Evolutionary conservation across 2,113 vertebrate genomes (phyloP).

Genomic region (Leptodactylus fuscus): DNA sequence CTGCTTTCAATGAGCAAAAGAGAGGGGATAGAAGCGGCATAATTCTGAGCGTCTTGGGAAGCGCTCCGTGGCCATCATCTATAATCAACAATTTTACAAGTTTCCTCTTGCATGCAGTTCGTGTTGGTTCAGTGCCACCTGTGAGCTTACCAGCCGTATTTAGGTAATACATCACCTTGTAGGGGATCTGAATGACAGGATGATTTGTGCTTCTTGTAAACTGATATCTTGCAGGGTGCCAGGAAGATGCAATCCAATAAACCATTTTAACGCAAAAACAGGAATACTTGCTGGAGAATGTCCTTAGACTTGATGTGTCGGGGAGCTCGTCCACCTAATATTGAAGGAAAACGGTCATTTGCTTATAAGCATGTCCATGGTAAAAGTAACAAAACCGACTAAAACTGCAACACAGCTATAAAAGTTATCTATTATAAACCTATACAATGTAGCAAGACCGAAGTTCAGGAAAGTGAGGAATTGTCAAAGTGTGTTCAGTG

Average conservation of each 20-base stretch:
- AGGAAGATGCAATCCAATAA: constrained; percentile 58
- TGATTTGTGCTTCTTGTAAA: constrained; percentile 59
- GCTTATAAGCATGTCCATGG: background rate
- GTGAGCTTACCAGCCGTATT: constrained; percentile 53
- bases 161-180: constrained; percentile 60
- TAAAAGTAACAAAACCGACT: background rate
- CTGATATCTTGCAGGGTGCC: constrained; percentile 50
- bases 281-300: constrained; percentile 26
- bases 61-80: constrained; percentile 57
- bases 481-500: no score
- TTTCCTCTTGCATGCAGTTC: constrained; percentile 55
- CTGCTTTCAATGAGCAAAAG: constrained; percentile 58
- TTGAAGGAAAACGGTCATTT: constrained; percentile 9
- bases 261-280: constrained; percentile 36
- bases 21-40: constrained; percentile 48
- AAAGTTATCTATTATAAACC: background rate
- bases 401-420: background rate
- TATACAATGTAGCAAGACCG: no score
- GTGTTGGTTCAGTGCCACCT: constrained; percentile 57
- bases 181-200: constrained; percentile 57
- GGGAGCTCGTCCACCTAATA: background rate
- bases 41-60: constrained; percentile 55
- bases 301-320: constrained; percentile 6
- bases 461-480: no score
- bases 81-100: constrained; percentile 61